Percentiles rank a stretch among this genome's conserved stretches.
phyloP scores from a whole-genome alignment of 2,797 vertebrate genomes.

The Falco naumanni region DNA sequence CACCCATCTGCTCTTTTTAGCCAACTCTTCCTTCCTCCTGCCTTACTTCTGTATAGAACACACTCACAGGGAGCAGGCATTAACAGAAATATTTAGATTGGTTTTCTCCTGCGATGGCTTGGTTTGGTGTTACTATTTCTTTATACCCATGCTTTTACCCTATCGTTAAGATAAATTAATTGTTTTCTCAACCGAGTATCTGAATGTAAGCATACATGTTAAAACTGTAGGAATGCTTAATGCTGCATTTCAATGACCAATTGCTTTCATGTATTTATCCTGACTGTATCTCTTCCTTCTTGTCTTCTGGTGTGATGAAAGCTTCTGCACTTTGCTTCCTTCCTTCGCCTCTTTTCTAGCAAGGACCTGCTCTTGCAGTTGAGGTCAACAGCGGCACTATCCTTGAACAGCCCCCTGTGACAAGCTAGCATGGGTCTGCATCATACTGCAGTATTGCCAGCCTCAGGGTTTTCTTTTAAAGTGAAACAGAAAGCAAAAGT shows the following conservation, averaged over 20 bases:
- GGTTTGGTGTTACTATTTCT: not conserved
- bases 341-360: not conserved
- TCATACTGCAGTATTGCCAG: not conserved
- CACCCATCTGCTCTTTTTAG: conserved; percentile 4
- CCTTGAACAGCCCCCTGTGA: not conserved
- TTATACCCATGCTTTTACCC: not conserved
- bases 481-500: conserved; percentile 15
- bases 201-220: not conserved
- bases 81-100: not conserved
- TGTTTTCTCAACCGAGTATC: not conserved
- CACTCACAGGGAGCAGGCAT: not conserved
- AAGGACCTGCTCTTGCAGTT: not conserved
- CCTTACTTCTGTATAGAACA: not conserved
- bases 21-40: conserved; percentile 34
- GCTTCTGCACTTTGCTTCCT: not conserved
- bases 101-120: not conserved
- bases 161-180: not conserved
- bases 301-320: not conserved
- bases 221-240: not conserved
- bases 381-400: not conserved
- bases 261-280: not conserved
- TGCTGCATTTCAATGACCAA: not conserved
- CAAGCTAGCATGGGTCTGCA: not conserved
- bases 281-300: not conserved
- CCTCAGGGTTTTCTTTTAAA: conserved; percentile 13